Evolutionary conservation across 2,888 invertebrate genomes (phyloP), one percentile per base, ranked within the genome.

Genomic region (Callosobruchus maculatus): DNA sequence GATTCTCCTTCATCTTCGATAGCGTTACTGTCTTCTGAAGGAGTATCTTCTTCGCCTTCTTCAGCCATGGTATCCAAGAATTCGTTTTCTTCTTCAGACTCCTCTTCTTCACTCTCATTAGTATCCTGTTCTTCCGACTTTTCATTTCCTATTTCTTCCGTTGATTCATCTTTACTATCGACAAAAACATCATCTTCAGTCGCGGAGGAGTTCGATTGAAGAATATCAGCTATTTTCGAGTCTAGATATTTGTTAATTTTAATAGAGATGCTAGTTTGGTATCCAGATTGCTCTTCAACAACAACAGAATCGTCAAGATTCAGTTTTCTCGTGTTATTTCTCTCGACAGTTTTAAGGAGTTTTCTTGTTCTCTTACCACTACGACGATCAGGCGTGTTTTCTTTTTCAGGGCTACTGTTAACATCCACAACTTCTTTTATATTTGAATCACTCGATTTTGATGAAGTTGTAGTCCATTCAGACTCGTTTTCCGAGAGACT

Each of bases 41-140:
- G 85, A 2, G 85, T 85, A 71, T 85, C 86, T 79, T 86, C 86
- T 78, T 86, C 85, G 20, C 84, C 86, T 82, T 87, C 87, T 74
- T 83, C 83, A 20, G 86, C 86, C 80, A 83, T 82, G 72, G 82
- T 82, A 75, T 82, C 83, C 9, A 86, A 71, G 73, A 81, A 82
- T 18, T 73, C 78, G 69, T 78, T 76, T 70, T 75, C 74, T 74
- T 77, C 77, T 5, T 72, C 22, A 7, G 75, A 74, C 18, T 75
- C 70, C 31, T 77, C 75, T 71, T 78, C 76, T 18, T 72, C 72
- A 20, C 77, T 75, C 22, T 77, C 75, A 71, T 73, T 73, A 72
- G 68, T 71, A 18, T 70, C 70, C 22, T n/a, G 22, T 68, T 49
- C 13, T 49, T 7, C 18, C 4, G 49, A 49, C 1, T 49, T 49